These are phyloP conservation scores for Helicoverpa zea DNA, from an alignment of 1,140 invertebrate species.

Conservation along the genomic window DNA sequence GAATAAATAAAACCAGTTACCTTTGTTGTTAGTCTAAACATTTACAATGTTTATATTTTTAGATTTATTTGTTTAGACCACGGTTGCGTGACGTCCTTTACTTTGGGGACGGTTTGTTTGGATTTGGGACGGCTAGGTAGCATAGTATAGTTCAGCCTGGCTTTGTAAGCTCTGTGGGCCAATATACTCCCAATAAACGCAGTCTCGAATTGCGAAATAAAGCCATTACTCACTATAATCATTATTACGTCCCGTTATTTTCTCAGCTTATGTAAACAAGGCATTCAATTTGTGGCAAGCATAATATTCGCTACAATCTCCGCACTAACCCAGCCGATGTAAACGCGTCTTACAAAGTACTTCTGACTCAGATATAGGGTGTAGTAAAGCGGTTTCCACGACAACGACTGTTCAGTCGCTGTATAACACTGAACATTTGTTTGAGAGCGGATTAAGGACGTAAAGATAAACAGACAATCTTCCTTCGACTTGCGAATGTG, in stretches of 20 bases:
- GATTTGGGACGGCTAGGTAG: background rate
- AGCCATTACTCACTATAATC: too few species aligned
- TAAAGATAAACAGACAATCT: conserved; percentile 37
- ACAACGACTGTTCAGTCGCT: conserved; percentile 12
- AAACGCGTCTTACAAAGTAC: conserved; percentile 4
- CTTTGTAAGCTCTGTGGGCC: background rate
- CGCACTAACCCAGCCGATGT: background rate
- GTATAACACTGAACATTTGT: conserved; percentile 29
- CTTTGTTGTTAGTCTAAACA: conserved; percentile 29
- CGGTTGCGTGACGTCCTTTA: conserved; percentile 13
- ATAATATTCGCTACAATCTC: background rate
- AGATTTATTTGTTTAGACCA: conserved; percentile 17
- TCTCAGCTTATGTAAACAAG: background rate
- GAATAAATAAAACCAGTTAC: conserved; percentile 14
- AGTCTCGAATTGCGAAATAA: background rate
- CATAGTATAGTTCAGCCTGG: background rate
- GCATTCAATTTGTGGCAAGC: background rate
- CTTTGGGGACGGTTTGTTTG: conserved; percentile 7
- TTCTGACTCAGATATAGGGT: conserved; percentile 8
- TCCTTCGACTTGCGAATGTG: conserved; percentile 7
- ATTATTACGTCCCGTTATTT: background rate
- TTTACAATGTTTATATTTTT: conserved; percentile 33
- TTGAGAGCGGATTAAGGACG: background rate
- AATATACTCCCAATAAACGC: background rate
- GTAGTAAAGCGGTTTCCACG: conserved; percentile 24